Percentiles rank a stretch among this genome's conserved stretches.
Evolutionary conservation across 2,113 vertebrate species (phyloP).

Genomic region (Oceanodroma tethys): DNA sequence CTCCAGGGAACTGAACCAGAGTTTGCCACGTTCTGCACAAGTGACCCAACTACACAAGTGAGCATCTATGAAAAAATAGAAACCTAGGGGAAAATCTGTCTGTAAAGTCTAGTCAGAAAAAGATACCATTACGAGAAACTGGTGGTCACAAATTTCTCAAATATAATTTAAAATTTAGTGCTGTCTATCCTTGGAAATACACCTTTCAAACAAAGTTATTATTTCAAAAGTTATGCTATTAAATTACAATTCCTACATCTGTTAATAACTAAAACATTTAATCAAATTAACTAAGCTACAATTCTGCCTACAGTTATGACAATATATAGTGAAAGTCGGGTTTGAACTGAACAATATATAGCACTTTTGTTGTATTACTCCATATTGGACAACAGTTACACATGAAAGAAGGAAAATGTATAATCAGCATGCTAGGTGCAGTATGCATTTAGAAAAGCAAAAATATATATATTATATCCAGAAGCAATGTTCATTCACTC

Average conservation of each 20-base stretch:
- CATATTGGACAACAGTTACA: constrained; percentile 10
- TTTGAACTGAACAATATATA: constrained; percentile 31
- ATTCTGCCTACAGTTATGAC: constrained; percentile 34
- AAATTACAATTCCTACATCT: constrained; percentile 11
- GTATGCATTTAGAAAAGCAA: constrained; percentile 40
- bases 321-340: neutral
- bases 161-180: neutral
- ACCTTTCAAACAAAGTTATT: neutral
- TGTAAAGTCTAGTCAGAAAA: neutral
- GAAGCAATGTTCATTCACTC: neutral
- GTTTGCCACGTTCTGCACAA: neutral
- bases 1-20: neutral
- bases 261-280: constrained; percentile 46
- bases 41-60: neutral
- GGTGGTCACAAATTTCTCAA: neutral
- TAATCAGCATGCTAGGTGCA: constrained; percentile 39
- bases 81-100: neutral
- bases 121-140: neutral
- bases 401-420: constrained; percentile 28
- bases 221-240: constrained; percentile 14
- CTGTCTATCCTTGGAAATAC: neutral
- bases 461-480: neutral
- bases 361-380: constrained; percentile 1
- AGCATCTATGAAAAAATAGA: neutral
- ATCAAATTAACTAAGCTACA: constrained; percentile 51